These are phyloP conservation scores for Onychorhynchus coronatus DNA, from an alignment of 2,113 vertebrate genomes.

Conservation along the genomic window DNA sequence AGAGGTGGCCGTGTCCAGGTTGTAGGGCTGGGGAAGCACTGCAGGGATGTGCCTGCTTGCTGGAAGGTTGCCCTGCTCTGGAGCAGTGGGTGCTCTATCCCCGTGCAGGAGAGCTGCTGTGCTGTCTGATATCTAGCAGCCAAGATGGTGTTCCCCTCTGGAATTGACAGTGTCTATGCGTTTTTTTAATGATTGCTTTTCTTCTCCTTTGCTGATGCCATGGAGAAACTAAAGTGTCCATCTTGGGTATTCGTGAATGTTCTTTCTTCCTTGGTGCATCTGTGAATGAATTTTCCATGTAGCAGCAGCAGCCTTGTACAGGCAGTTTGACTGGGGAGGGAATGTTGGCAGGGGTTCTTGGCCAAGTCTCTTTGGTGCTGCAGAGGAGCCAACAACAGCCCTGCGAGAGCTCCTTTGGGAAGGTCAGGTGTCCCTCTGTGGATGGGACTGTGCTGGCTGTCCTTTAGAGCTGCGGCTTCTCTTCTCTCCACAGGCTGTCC, in stretches of 20 bases:
- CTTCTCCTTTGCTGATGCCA: neutral
- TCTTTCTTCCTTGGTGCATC: neutral
- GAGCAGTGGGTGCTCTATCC: neutral
- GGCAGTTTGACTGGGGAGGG: neutral
- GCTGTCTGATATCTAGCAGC: neutral
- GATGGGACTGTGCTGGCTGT: neutral
- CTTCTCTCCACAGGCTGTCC: slow-evolving; percentile 78
- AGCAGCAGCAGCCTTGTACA: neutral
- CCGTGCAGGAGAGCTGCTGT: fast-evolving
- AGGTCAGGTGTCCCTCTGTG: fast-evolving
- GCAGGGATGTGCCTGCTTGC: neutral
- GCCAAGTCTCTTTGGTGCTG: neutral
- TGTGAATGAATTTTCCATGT: neutral
- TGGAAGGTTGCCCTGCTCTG: neutral
- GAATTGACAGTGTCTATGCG: fast-evolving
- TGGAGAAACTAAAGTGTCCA: fast-evolving
- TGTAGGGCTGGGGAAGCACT: fast-evolving
- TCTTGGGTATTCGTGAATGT: fast-evolving
- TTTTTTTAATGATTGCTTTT: neutral
- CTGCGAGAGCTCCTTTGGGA: neutral
- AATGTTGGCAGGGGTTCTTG: neutral
- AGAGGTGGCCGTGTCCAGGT: neutral
- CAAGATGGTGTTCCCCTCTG: neutral
- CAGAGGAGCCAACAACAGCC: neutral
- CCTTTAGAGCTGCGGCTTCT: neutral